phyloP scores from a whole-genome alignment of 2,113 vertebrate genomes.

The Pygoscelis antarcticus region DNA sequence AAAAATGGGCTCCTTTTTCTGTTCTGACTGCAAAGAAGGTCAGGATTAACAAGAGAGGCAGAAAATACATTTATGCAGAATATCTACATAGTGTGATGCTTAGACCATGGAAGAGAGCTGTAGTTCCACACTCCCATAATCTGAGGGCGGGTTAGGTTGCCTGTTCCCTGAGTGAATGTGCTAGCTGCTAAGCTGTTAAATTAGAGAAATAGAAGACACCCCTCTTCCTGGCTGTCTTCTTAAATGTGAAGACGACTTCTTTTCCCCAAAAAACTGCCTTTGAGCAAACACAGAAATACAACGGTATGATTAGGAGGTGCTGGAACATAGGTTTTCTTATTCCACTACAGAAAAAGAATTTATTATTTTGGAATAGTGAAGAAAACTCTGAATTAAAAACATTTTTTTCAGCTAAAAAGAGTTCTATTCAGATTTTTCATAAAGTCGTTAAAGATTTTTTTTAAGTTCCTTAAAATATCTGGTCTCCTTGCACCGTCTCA shows the following conservation, averaged over 20 bases:
- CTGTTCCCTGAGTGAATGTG: not conserved
- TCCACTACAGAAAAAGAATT: not conserved
- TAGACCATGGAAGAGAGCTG: not conserved
- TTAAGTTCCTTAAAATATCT: not conserved
- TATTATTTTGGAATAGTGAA: not conserved
- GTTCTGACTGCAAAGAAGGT: not conserved
- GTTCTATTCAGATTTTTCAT: not conserved
- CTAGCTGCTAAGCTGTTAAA: not conserved
- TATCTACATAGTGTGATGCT: not conserved
- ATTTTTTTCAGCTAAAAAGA: not conserved
- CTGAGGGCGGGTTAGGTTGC: not conserved
- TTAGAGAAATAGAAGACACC: not conserved
- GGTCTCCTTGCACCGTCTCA: not conserved
- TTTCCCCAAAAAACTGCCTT: not conserved
- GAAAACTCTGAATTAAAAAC: not conserved
- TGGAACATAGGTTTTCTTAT: not conserved
- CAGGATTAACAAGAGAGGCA: not conserved
- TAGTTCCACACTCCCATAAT: not conserved
- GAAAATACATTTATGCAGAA: not conserved
- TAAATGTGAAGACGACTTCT: not conserved
- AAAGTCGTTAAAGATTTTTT: not conserved
- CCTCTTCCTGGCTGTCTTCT: not conserved
- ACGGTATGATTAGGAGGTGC: not conserved
- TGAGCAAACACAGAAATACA: not conserved
- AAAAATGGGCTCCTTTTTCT: not conserved